Base-by-base conservation (phyloP, 2,113 vertebrate genomes). In the Spilogale gracilis region DNA sequence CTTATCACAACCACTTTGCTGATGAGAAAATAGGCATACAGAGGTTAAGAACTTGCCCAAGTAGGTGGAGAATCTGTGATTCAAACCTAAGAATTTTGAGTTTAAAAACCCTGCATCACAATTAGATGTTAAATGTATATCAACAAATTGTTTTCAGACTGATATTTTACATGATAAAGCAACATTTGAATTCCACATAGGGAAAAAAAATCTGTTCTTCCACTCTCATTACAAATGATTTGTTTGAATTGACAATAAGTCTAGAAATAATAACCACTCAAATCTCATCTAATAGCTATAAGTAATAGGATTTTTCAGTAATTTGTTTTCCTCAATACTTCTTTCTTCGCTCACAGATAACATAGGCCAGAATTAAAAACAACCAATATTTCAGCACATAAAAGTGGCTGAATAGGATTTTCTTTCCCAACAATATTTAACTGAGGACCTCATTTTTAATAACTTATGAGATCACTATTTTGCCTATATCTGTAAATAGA, bases 101-200 rank as follows among this genome's bases (percentile, higher is more conserved):
- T 85, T 94, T 43, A 50, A 10, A 92, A 89, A 73, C 9, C 13
- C 9, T 9, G 73, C 6, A 50, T 97, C 32, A 78, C 43, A 96
- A 48, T 83, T 96, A 85, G 45, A 71, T 61, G 6, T 97, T 81
- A 56, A 2, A 50, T 27, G 9, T 84, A 94, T 63, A 96, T 30
- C 95, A 61, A 80, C 13, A 94, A 94, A 89, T 78, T 88, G 13
- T 17, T 27, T 9, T 60, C 87, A 92, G 5, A 23, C 9, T 83
- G 30, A 45, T 95, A 79, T 13, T 96, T 98, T 91, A 20, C 23
- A 69, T 60, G 85, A 80, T 92, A 95, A 97, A 89, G 58, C 23
- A n/a, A 27, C 60, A 78, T 71, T 89, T 61, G 96, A 93, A 43
- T 89, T 78, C 38, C 5, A 94, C 9, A 50, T 95, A 88, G 17